Evolutionary conservation across 2,888 invertebrate genomes (phyloP), one percentile per base, ranked within the genome.

Genomic region (Fissipunctia ypsillon): DNA sequence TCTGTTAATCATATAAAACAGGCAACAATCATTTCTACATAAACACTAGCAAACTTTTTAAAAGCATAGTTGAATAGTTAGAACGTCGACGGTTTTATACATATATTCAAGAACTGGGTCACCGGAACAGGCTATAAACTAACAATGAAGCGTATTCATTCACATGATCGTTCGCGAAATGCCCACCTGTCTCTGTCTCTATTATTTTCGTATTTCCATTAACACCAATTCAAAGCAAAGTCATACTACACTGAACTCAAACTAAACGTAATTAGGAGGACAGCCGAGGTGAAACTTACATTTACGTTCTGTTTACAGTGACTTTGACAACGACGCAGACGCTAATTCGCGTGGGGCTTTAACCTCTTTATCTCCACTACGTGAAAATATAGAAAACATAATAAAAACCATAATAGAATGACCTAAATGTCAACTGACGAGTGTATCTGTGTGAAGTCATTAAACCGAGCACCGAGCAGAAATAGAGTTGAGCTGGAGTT

Each of bases 361-460:
- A 78, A 84, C 86, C 81, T 79, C 71, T 67, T 54, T 69, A 68
- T 69, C 52, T 54, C 25, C 35, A 48, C 60, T 70, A 70, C 63
- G 61, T 67, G 83, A 85, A 84, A 80, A 74, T 77, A 84, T 82
- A 88, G 84, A 89, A 90, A 87, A 87, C 76, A 81, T 78, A 65
- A 75, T 84, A 70, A 81, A 82, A 75, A 81, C 89, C 80, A 82
- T 90, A 89, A 91, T 91, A 92, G 93, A 89, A 86, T 91, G 94
- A 94, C 93, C 94, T 90, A 93, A 93, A 95, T 94, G 93, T 93
- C 92, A 93, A 92, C 90, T 89, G 89, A 88, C 88, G 85, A 86
- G 87, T 85, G 89, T 84, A 88, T 89, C 88, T 86, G 89, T 83
- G 88, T 88, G 90, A 89, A 94, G 94, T 94, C 94, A 94, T 93